These are phyloP conservation scores for Dolichopus griseipennis DNA, from an alignment of 2,888 invertebrate species.

Conservation along the genomic window DNA sequence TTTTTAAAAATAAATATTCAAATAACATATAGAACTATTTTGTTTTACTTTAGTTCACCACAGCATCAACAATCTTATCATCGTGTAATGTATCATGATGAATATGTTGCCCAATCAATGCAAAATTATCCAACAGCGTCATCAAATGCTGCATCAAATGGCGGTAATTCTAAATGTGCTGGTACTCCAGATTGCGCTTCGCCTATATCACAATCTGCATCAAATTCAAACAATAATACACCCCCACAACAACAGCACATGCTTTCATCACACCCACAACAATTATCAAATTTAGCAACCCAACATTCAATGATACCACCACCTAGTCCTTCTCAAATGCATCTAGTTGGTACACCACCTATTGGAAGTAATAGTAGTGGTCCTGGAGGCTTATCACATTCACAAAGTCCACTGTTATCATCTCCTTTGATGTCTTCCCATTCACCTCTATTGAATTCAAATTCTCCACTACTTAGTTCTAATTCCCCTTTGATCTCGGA, in stretches of 20 bases:
- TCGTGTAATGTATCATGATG: conserved; percentile 22
- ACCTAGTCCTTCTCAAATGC: conserved; percentile 19
- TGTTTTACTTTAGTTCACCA: conserved; percentile 17
- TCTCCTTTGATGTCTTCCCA: conserved; percentile 32
- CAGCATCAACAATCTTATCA: conserved; percentile 22
- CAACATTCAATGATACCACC: conserved; percentile 21
- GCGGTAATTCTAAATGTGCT: conserved; percentile 2
- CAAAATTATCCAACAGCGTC: conserved; percentile 16
- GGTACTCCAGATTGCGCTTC: conserved; percentile 8
- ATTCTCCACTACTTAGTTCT: conserved; percentile 34
- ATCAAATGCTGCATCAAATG: conserved; percentile 9
- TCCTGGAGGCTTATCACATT: conserved; percentile 20
- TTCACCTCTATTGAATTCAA: conserved; percentile 35
- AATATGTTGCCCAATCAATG: conserved; percentile 18
- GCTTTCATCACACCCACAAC: conserved; percentile 20
- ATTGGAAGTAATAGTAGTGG: conserved; percentile 1
- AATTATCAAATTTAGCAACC: conserved; percentile 16
- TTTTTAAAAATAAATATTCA: no score
- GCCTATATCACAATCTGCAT: neutral
- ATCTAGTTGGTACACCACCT: conserved; percentile 13
- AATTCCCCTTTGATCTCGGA: conserved; percentile 36
- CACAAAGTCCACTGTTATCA: conserved; percentile 27
- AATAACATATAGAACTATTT: no score
- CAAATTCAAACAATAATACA: conserved; percentile 14
- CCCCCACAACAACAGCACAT: conserved; percentile 16